Evolutionary conservation across 1,140 invertebrate genomes (phyloP), one percentile per base, ranked within the genome.

Genomic region (Telenomus remus): DNA sequence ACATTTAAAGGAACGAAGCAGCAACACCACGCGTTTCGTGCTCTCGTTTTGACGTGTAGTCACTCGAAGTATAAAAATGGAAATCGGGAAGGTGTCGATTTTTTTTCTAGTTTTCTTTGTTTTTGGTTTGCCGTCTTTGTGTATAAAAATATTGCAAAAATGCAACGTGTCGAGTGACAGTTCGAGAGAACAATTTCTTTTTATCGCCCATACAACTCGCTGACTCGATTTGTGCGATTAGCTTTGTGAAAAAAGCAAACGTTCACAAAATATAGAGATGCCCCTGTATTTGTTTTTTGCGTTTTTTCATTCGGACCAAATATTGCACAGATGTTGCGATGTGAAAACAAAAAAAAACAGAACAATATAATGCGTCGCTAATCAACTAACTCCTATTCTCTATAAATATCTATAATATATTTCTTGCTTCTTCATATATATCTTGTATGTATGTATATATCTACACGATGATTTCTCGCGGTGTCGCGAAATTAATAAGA

Each of bases 21-120:
- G 35, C 55, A 59, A 48, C 33, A 12, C 33, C 37, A 37, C 19
- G 19, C 19, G 15, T 57, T 63, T 63, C 49, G 59, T 12, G 27
- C n/a, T 39, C 39, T 19, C 7, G 16, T 42, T 55, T 57, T 15
- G 46, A 4, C 46, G 27, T 43, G 33, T 1, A 56, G 53, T 66
- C 53, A 56, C 54, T 57, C 55, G 54, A 68, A 68, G 54, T 59
- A 72, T 59, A 65, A 72, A 57, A 72, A 65, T 72, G 69, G 54
- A 64, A 72, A 65, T 54, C 11, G 54, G 51, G 11, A 47, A 65
- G 48, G 59, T 59, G 39, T 46, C 12, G 63, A 63, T 63, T 0
- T 11, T 9, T 39, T 11, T 39, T 39, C 9, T 39, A 4, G 3
- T 27, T 6, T 39, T 19, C 12, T 12, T 42, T 13, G 53, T 55